Evolutionary conservation across 2,113 vertebrate species (phyloP).

Genomic region (Salvelinus sp.): DNA sequence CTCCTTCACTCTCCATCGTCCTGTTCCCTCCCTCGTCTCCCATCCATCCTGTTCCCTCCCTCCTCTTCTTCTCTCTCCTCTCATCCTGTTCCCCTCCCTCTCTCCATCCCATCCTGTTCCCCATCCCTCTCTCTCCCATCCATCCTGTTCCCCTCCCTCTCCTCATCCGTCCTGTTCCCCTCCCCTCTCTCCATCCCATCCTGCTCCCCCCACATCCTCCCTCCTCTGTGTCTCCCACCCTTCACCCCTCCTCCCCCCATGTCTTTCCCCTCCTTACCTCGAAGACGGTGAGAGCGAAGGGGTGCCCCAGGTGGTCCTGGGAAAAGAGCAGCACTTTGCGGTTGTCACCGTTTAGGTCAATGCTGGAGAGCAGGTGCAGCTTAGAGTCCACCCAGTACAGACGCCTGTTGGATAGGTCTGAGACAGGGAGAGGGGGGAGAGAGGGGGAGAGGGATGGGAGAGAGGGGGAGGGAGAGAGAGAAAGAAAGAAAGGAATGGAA

Average conservation of each 20-base stretch:
- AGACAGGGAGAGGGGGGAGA: slow-evolving; percentile 34
- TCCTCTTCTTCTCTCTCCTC: no score
- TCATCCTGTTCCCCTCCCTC: no score
- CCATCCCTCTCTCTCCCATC: slow-evolving; percentile 5
- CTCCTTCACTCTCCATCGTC: no score
- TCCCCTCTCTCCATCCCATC: background rate
- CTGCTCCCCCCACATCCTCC: background rate
- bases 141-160: background rate
- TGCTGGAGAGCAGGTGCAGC: slow-evolving; percentile 91
- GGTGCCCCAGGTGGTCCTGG: slow-evolving; percentile 86
- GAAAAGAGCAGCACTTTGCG: slow-evolving; percentile 91
- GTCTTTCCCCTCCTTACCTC: slow-evolving; percentile 77
- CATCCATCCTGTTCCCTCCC: background rate
- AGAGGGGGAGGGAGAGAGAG: background rate
- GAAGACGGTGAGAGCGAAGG: slow-evolving; percentile 93
- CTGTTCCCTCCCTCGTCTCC: background rate
- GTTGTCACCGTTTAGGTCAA: slow-evolving; percentile 90
- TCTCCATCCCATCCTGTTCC: background rate
- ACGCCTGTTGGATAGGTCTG: slow-evolving; percentile 92
- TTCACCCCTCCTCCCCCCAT: background rate
- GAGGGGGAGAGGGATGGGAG: background rate
- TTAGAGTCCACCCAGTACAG: slow-evolving; percentile 99
- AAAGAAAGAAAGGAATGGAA: background rate
- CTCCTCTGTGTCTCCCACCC: slow-evolving; percentile 13
- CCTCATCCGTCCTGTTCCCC: no score